Evolutionary conservation across 1,140 invertebrate species (phyloP), one percentile per base, ranked within the genome.

Genomic region (Pygmarrhopalites habei): DNA sequence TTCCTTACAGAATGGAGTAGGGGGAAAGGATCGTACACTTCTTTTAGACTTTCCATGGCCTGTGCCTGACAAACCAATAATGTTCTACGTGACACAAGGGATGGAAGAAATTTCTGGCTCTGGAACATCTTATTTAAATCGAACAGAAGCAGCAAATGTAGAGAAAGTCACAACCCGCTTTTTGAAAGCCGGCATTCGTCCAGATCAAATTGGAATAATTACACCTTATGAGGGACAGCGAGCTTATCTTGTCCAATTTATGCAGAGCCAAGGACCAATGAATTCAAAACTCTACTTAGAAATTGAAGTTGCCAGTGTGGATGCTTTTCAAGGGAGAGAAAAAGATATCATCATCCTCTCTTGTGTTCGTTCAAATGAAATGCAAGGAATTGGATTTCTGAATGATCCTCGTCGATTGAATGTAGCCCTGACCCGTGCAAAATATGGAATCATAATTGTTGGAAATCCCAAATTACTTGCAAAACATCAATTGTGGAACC

Each of bases 181-280:
- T 71, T 77, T 99, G 5, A 87, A 95, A 71, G 89, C 89, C 12
- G 95, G 96, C 4, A 87, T 99, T 0, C 90, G 94, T 72, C 95
- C 97, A 0, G 93, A 97, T 71, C 96, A 99, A 76, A 99, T 99
- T 60, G 97, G 97, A n/a, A 92, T 99, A 28, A 97, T 99, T 46
- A 99, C 97, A 0, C 97, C 97, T 0, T 99, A 99, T 70, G 96
- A 99, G 78, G 67, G 97, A 0, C 97, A 99, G 74, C 79, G 97
- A n/a, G 94, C 95, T 0, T 99, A 96, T 77, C 78, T 99, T 51
- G 77, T 91, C 0, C 95, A 99, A 72, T 95, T 98, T 72, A 98
- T 99, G 95, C 95, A 99, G 74, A 96, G 97, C 73, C 95, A 97
- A 77, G 97, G 96, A 4, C 90, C 92, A 2, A 78, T 99, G 10